Conservation (phyloP, 2,888 invertebrate species). For the Leistus spinibarbis region DNA sequence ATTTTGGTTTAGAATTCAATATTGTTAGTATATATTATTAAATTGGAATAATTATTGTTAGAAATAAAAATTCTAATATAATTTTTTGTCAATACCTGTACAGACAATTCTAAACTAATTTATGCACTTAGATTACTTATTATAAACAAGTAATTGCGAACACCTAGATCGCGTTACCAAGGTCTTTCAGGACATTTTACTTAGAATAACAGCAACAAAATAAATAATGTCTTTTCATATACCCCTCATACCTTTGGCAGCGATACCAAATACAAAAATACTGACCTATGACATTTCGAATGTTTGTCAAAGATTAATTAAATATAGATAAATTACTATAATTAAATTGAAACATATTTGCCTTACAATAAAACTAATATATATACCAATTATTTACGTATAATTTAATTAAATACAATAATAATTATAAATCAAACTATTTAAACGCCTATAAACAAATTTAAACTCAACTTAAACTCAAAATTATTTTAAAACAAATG, state of each 20-base stretch:
- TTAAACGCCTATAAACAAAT: too few species aligned
- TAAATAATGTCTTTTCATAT: background rate
- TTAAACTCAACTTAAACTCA: too few species aligned
- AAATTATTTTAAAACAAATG: too few species aligned
- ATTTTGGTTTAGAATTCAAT: too few species aligned
- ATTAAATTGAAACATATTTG: constrained; percentile 22
- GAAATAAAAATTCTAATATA: background rate
- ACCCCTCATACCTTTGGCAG: constrained; percentile 26
- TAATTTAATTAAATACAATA: too few species aligned
- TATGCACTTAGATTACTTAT: background rate
- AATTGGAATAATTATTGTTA: background rate
- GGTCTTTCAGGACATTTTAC: background rate
- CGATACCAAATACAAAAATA: constrained; percentile 31
- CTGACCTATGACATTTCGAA: constrained; percentile 39
- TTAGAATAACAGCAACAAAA: background rate
- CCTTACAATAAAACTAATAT: too few species aligned
- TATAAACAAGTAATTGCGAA: background rate
- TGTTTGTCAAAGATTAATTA: constrained; percentile 35
- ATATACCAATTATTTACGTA: too few species aligned
- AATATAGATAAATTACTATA: constrained; percentile 26
- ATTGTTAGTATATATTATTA: background rate
- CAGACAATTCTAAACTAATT: background rate
- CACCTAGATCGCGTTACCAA: constrained; percentile 5
- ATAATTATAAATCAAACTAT: too few species aligned
- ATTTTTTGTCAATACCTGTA: background rate